These are phyloP conservation scores for Dendrocincla tyrannina DNA, from an alignment of 2,797 vertebrate species.

Conservation along the genomic window DNA sequence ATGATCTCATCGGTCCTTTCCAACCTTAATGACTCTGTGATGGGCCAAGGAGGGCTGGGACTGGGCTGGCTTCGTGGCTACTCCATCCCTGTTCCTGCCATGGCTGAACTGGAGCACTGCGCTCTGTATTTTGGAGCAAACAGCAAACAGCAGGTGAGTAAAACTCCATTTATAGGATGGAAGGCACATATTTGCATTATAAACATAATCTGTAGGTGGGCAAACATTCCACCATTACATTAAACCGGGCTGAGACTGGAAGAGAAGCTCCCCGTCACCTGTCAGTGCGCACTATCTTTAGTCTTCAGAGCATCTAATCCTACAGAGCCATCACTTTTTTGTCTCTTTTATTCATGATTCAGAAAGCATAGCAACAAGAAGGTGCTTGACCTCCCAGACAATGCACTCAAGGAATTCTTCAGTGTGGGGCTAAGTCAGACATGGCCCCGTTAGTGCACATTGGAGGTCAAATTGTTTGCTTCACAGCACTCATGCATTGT, in stretches of 20 bases:
- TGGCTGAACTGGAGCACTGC: background rate
- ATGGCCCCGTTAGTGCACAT: background rate
- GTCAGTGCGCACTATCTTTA: fast-evolving
- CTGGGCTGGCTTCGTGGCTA: background rate
- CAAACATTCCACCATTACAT: background rate
- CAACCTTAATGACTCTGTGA: background rate
- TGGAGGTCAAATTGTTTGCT: background rate
- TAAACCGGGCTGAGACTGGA: background rate
- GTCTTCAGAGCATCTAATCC: background rate
- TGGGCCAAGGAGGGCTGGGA: background rate
- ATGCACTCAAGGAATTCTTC: background rate
- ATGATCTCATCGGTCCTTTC: background rate
- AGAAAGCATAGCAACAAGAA: background rate
- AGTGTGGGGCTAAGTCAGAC: background rate
- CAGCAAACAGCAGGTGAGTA: background rate
- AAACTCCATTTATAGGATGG: background rate
- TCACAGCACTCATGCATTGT: background rate
- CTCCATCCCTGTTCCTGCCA: background rate
- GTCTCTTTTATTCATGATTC: background rate
- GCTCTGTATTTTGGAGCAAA: background rate
- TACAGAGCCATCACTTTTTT: background rate
- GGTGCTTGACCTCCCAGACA: background rate
- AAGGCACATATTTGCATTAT: background rate
- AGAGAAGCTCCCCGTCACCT: background rate
- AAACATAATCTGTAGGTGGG: background rate